Evolutionary conservation across 1,140 invertebrate species (phyloP).

Genomic region (Calosoma granatense): DNA sequence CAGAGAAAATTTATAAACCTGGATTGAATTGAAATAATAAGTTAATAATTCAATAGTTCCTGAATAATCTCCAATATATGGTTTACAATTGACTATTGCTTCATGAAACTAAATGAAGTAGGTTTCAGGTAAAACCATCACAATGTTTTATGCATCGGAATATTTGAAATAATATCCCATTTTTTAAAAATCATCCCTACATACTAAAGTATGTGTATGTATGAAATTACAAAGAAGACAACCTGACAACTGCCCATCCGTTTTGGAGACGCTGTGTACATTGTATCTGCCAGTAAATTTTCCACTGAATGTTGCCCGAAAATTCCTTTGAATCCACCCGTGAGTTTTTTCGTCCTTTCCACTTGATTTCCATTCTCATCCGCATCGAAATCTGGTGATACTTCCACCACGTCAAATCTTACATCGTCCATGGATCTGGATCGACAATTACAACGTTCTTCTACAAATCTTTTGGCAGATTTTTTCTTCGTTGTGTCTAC

Average conservation of each 20-base stretch:
- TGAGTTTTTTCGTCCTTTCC: constrained; percentile 38
- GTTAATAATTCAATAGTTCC: no score
- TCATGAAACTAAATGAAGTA: no score
- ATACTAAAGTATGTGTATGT: no score
- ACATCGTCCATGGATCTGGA: constrained; percentile 61
- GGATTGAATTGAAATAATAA: no score
- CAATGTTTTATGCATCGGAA: no score
- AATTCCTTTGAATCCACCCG: constrained; percentile 23
- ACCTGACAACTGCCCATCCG: constrained; percentile 28
- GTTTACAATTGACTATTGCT: no score
- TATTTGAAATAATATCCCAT: no score
- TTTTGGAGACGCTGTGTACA: constrained; percentile 32
- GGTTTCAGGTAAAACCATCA: no score
- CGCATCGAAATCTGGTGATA: constrained; percentile 51
- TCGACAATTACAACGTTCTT: constrained; percentile 45
- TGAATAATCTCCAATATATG: no score
- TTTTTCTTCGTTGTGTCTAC: constrained; percentile 30
- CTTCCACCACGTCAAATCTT: constrained; percentile 47
- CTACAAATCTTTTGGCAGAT: constrained; percentile 23
- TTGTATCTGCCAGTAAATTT: constrained; percentile 47
- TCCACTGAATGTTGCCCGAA: constrained; percentile 48
- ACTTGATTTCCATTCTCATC: constrained; percentile 46
- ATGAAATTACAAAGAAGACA: constrained; percentile 1
- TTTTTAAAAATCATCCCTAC: no score
- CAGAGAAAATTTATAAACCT: no score